Percentiles rank a stretch among this genome's conserved stretches.
Evolutionary conservation across 92 coral and sea anemone species (phyloP).

Genomic region (Scolanthus callimorphus): DNA sequence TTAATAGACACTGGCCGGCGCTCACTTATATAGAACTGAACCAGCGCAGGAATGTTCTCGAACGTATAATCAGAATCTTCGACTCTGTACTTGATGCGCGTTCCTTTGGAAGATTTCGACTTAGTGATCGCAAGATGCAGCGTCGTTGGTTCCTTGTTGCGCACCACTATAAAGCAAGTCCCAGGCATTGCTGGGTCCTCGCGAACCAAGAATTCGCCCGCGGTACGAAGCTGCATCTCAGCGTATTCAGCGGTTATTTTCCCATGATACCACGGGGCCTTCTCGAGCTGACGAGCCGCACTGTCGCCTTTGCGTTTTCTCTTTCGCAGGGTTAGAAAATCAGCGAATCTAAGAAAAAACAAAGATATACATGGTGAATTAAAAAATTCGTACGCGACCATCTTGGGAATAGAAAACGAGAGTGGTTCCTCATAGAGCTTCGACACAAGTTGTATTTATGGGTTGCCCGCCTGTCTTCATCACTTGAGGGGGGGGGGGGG

Average conservation of each 20-base stretch:
- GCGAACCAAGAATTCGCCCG: slow-evolving; percentile 94
- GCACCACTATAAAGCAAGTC: slow-evolving; percentile 73
- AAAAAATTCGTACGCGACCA: too few species aligned
- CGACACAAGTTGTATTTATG: too few species aligned
- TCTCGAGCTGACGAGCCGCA: slow-evolving; percentile 57
- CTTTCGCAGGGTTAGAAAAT: slow-evolving; percentile 44
- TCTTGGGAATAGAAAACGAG: too few species aligned
- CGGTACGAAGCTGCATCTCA: slow-evolving; percentile 69
- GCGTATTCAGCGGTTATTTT: slow-evolving; percentile 94
- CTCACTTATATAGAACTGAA: slow-evolving; percentile 62
- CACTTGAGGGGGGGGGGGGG: too few species aligned
- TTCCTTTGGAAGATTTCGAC: slow-evolving; percentile 74
- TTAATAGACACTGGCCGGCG: slow-evolving; percentile 63
- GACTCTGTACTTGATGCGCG: slow-evolving; percentile 79
- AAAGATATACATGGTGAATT: too few species aligned
- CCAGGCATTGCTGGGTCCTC: slow-evolving; percentile 99
- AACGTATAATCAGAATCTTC: slow-evolving; percentile 68
- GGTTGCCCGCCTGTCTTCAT: too few species aligned
- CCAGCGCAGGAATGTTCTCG: slow-evolving; percentile 75
- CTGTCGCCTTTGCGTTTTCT: slow-evolving; percentile 44
- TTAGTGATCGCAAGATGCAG: slow-evolving; percentile 74
- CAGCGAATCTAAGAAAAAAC: slow-evolving; percentile 67
- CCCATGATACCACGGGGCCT: slow-evolving; percentile 97
- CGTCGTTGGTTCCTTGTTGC: slow-evolving; percentile 56
- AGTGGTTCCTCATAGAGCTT: too few species aligned